A percentile compares a stretch with the other conserved stretches of the same genome.
These are phyloP conservation scores for Aricia artaxerxes DNA, from an alignment of 2,888 invertebrate genomes.

Conservation along the genomic window DNA sequence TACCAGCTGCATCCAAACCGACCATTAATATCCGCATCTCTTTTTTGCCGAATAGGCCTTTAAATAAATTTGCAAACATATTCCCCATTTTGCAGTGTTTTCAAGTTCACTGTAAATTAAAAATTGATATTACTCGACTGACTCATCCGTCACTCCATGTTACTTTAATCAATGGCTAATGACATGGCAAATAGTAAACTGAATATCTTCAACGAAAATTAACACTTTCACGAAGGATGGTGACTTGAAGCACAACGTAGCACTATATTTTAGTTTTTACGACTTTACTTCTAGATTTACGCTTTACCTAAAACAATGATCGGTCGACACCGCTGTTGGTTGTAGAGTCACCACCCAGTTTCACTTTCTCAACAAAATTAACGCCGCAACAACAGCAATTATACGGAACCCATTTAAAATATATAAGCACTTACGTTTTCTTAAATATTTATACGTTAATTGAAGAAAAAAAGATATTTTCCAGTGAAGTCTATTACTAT, in stretches of 20 bases:
- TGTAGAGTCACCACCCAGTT: constrained; percentile 74
- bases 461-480: constrained; percentile 84
- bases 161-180: constrained; percentile 73
- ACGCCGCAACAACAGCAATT: neutral
- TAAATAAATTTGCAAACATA: constrained; percentile 98
- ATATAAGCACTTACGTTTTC: constrained; percentile 66
- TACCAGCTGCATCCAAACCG: constrained; percentile 99
- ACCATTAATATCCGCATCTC: constrained; percentile 99
- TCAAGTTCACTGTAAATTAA: constrained; percentile 70
- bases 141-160: constrained; percentile 67
- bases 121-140: constrained; percentile 53
- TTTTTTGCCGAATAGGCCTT: constrained; percentile 99
- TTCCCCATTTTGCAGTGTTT: constrained; percentile 93
- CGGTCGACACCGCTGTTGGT: constrained; percentile 80
- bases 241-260: constrained; percentile 1
- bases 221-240: constrained; percentile 14
- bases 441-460: constrained; percentile 78
- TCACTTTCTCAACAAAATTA: constrained; percentile 36
- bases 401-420: neutral
- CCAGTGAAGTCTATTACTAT: constrained; percentile 84
- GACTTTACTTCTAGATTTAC: constrained; percentile 1
- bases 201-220: constrained; percentile 19
- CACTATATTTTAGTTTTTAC: neutral
- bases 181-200: constrained; percentile 69
- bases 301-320: constrained; percentile 55